phyloP scores from a whole-genome alignment of 2,797 vertebrate genomes.

The Tapera naevia region DNA sequence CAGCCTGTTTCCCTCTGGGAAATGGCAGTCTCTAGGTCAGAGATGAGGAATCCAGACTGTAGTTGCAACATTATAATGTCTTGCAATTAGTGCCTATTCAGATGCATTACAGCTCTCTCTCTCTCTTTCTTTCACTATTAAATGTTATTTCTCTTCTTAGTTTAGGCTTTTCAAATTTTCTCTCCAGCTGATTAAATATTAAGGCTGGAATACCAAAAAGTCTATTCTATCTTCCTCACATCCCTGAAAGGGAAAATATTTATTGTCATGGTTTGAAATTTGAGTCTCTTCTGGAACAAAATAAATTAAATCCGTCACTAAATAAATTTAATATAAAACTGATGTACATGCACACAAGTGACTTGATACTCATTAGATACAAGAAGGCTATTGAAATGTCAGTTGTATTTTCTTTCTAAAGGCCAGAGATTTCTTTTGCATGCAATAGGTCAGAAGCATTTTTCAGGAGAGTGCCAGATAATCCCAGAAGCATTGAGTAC shows the following conservation, averaged over 20 bases:
- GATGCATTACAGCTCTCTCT: background rate
- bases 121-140: background rate
- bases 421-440: constrained; percentile 25
- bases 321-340: constrained; percentile 52
- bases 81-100: background rate
- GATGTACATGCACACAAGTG: background rate
- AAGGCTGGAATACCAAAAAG: constrained; percentile 10
- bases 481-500: background rate
- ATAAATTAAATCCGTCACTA: constrained; percentile 2
- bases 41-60: constrained; percentile 3
- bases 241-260: background rate
- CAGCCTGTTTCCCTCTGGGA: background rate
- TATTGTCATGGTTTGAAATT: constrained; percentile 5
- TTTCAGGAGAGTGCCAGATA: constrained; percentile 27
- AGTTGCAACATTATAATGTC: background rate
- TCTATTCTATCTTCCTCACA: background rate
- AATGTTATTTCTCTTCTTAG: background rate
- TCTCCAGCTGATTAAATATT: constrained; percentile 33
- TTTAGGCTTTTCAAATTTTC: background rate
- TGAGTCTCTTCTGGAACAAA: constrained; percentile 34
- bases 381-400: constrained; percentile 50
- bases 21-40: constrained; percentile 15
- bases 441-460: constrained; percentile 33
- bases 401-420: constrained; percentile 51
- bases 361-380: constrained; percentile 42